Conservation (phyloP, 2,113 vertebrate species). For the Ia io region DNA sequence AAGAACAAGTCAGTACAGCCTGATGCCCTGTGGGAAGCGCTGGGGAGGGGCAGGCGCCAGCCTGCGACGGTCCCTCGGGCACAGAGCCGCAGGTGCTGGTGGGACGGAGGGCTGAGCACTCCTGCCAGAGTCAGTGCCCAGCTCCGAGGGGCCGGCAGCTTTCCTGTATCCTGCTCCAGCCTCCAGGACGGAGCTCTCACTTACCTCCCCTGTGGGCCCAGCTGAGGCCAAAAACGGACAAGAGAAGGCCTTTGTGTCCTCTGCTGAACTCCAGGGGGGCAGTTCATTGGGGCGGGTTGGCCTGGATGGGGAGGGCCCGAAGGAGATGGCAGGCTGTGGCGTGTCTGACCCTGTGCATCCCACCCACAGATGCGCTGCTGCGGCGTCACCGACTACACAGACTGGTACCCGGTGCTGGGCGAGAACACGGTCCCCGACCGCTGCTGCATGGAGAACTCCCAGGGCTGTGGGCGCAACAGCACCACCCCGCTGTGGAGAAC, state of each 20-base stretch:
- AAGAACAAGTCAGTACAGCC: neutral
- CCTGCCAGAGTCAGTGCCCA: fast-evolving
- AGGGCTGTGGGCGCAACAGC: constrained; percentile 92
- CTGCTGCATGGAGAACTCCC: constrained; percentile 96
- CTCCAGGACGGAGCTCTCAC: neutral
- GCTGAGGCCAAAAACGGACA: neutral
- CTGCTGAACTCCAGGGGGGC: neutral
- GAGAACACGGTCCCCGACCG: constrained; percentile 94
- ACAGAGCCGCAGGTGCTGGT: neutral
- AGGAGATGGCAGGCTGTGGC: fast-evolving
- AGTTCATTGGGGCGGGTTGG: neutral
- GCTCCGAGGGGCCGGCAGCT: fast-evolving
- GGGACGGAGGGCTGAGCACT: neutral
- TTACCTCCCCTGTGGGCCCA: fast-evolving
- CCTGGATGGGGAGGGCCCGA: neutral
- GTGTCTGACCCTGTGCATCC: neutral
- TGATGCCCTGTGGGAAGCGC: neutral
- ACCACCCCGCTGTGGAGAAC: constrained; percentile 92
- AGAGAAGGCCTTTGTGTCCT: neutral
- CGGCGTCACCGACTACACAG: constrained; percentile 92
- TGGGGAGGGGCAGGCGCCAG: neutral
- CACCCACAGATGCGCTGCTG: constrained; percentile 94
- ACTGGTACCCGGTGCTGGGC: constrained; percentile 94
- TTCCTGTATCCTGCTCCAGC: no score
- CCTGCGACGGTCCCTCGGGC: neutral